Conservation (phyloP, 2,113 vertebrate species). For the Mixornis gularis region DNA sequence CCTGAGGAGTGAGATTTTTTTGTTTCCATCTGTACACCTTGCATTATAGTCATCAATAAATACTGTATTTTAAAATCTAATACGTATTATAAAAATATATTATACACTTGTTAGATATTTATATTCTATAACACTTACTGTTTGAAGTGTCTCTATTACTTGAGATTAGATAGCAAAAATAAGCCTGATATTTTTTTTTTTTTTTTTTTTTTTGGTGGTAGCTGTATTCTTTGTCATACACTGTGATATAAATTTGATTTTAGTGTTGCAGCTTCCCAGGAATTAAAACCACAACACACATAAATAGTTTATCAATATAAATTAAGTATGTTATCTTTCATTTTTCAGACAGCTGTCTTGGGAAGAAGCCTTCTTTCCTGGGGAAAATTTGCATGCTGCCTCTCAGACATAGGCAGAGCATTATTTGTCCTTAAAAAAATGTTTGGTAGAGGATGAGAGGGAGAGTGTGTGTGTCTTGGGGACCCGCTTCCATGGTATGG, state of each 20-base stretch:
- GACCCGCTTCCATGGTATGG: no score
- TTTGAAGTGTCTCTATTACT: background rate
- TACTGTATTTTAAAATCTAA: background rate
- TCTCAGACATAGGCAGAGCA: background rate
- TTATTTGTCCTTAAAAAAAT: background rate
- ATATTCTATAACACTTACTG: background rate
- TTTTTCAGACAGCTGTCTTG: background rate
- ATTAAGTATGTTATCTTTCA: background rate
- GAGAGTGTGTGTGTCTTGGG: accelerated
- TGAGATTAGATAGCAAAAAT: background rate
- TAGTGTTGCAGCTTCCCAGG: background rate
- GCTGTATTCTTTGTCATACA: background rate
- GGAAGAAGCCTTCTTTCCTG: background rate
- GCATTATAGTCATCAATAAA: background rate
- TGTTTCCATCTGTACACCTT: background rate
- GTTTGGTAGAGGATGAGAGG: background rate
- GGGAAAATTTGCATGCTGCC: background rate
- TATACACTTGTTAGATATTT: background rate
- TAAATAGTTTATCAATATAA: background rate
- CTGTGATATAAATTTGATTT: background rate
- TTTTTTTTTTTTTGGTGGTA: background rate
- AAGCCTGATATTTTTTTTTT: background rate
- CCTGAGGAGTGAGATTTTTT: background rate
- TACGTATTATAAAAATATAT: background rate
- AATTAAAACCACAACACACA: background rate